Conservation (phyloP, 2,888 invertebrate species). For the Rhamphomyia laevipes region DNA sequence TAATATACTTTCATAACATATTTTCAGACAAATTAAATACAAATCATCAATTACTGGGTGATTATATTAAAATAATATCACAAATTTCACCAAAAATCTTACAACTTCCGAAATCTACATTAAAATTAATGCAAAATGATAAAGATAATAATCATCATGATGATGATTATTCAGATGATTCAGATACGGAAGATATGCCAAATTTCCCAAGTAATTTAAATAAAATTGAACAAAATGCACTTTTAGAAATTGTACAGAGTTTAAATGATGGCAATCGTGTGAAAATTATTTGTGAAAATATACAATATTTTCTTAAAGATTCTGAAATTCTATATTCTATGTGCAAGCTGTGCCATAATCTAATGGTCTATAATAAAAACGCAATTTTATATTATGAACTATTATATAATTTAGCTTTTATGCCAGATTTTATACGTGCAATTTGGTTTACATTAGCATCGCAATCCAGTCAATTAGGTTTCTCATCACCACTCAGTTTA, state of each 20-base stretch:
- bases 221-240: conserved; percentile 27
- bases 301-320: conserved; percentile 34
- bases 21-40: conserved; percentile 23
- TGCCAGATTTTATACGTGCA: conserved; percentile 61
- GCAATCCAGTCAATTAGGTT: conserved; percentile 33
- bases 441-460: conserved; percentile 50
- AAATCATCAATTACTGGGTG: conserved; percentile 20
- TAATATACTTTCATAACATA: conserved; percentile 1
- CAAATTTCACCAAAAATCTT: conserved; percentile 32
- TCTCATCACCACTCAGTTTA: conserved; percentile 34
- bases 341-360: conserved; percentile 70
- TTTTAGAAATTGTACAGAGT: conserved; percentile 42
- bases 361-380: conserved; percentile 67
- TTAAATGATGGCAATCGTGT: conserved; percentile 53
- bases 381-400: conserved; percentile 74
- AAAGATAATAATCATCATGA: conserved; percentile 22
- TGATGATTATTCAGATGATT: conserved; percentile 23
- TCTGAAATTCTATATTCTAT: conserved; percentile 50
- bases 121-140: conserved; percentile 17
- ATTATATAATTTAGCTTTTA: conserved; percentile 68
- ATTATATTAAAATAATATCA: conserved; percentile 32
- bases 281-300: conserved; percentile 39
- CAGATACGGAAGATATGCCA: conserved; percentile 21
- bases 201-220: conserved; percentile 13
- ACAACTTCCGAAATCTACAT: conserved; percentile 31